These are phyloP conservation scores for Setipinna tenuifilis DNA, from an alignment of 2,797 vertebrate species.

Conservation along the genomic window DNA sequence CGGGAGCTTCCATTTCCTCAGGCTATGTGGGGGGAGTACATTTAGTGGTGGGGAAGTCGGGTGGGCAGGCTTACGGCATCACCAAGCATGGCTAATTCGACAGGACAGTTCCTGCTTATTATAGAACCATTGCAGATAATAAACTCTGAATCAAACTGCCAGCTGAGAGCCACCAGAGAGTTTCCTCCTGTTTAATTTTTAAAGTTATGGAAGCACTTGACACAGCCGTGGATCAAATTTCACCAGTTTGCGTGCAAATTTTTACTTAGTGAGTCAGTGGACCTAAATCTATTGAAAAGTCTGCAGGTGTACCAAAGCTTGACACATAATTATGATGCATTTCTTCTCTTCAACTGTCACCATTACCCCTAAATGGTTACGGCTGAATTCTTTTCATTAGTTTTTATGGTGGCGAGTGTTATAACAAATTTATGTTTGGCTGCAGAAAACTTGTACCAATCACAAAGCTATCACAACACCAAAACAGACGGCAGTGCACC, in stretches of 20 bases:
- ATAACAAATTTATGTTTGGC: constrained; percentile 85
- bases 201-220: constrained; percentile 87
- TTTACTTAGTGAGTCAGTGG: constrained; percentile 79
- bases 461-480: constrained; percentile 78
- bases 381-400: constrained; percentile 83
- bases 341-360: constrained; percentile 61
- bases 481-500: constrained; percentile 75
- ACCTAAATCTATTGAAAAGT: constrained; percentile 68
- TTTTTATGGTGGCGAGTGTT: constrained; percentile 67
- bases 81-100: constrained; percentile 86
- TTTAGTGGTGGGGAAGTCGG: constrained; percentile 52
- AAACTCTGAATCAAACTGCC: constrained; percentile 89
- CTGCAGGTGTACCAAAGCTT: constrained; percentile 54
- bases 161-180: constrained; percentile 77
- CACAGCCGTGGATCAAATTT: constrained; percentile 86
- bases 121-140: constrained; percentile 87
- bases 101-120: constrained; percentile 92
- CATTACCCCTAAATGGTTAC: constrained; percentile 73
- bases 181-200: constrained; percentile 88
- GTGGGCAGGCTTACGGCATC: constrained; percentile 53
- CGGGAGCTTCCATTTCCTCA: constrained; percentile 65
- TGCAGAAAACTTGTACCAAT: constrained; percentile 77
- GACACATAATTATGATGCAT: constrained; percentile 76
- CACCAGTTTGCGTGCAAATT: constrained; percentile 86
- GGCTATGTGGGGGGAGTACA: constrained; percentile 54